phyloP scores from a whole-genome alignment of 2,888 invertebrate species.

The Prenolepis imparis region DNA sequence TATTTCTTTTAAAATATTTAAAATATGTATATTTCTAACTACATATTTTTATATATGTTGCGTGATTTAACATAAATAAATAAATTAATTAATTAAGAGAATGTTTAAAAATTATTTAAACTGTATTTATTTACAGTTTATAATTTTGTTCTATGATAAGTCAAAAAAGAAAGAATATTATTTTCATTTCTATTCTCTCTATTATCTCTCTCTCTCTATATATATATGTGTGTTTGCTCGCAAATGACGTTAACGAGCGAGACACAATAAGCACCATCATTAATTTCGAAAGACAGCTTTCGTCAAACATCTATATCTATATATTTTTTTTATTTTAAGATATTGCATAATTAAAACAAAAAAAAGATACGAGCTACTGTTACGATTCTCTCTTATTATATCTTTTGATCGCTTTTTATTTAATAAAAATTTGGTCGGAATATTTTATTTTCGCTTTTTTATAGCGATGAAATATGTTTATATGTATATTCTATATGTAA shows the following conservation, averaged over 20 bases:
- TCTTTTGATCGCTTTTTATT: not conserved
- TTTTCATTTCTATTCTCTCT: conserved; percentile 9
- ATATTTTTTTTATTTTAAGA: conserved; percentile 20
- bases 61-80: not conserved
- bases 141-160: not conserved
- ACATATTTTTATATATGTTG: not conserved
- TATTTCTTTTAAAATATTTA: not conserved
- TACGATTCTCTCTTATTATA: conserved; percentile 52
- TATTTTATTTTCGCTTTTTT: conserved; percentile 9
- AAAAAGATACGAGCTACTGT: conserved; percentile 61
- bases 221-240: conserved; percentile 8
- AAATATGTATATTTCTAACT: not conserved
- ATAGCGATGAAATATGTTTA: conserved; percentile 1
- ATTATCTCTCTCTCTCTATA: not conserved
- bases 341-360: conserved; percentile 26
- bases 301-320: conserved; percentile 10
- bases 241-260: conserved; percentile 35
- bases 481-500: not conserved
- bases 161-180: not conserved
- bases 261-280: conserved; percentile 32
- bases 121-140: not conserved
- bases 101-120: not conserved
- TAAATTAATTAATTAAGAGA: not conserved
- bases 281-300: conserved; percentile 43
- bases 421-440: conserved; percentile 19